Conservation (phyloP, 1,140 invertebrate genomes). For the Manduca sexta region DNA sequence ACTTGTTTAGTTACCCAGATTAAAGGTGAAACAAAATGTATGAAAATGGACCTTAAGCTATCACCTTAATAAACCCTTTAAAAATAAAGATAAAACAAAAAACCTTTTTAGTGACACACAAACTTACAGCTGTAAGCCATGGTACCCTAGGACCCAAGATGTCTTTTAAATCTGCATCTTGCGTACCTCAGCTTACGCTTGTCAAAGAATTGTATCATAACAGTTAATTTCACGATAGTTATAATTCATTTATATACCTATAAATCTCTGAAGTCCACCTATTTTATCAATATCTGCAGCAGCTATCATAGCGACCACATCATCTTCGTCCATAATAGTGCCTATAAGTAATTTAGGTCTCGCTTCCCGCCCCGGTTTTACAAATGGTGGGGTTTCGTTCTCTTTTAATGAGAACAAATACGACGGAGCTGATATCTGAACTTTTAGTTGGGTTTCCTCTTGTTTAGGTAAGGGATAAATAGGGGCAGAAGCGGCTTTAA, state of each 20-base stretch:
- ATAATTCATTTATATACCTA: conserved; percentile 26
- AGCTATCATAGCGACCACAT: conserved; percentile 44
- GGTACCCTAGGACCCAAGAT: too few relatives aligned
- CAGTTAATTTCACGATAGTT: too few relatives aligned
- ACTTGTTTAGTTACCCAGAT: too few relatives aligned
- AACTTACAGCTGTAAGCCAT: too few relatives aligned
- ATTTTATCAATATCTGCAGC: conserved; percentile 24
- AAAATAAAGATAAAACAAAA: too few relatives aligned
- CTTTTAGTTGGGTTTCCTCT: conserved; percentile 21
- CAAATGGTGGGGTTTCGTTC: conserved; percentile 47
- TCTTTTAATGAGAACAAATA: conserved; percentile 47
- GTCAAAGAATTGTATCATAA: too few relatives aligned
- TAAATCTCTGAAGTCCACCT: conserved; percentile 27
- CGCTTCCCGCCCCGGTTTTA: conserved; percentile 27
- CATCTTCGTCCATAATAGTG: conserved; percentile 36
- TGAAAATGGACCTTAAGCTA: too few relatives aligned
- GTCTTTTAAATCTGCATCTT: too few relatives aligned
- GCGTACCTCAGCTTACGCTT: too few relatives aligned
- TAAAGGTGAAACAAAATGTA: too few relatives aligned
- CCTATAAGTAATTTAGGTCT: conserved; percentile 37
- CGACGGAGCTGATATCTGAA: conserved; percentile 47
- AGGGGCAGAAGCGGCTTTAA: conserved; percentile 30
- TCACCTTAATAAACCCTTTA: too few relatives aligned
- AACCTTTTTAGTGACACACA: too few relatives aligned
- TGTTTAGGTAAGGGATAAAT: conserved; percentile 4